Evolutionary conservation across 2,113 vertebrate species (phyloP).

Genomic region (Antigone vipio): DNA sequence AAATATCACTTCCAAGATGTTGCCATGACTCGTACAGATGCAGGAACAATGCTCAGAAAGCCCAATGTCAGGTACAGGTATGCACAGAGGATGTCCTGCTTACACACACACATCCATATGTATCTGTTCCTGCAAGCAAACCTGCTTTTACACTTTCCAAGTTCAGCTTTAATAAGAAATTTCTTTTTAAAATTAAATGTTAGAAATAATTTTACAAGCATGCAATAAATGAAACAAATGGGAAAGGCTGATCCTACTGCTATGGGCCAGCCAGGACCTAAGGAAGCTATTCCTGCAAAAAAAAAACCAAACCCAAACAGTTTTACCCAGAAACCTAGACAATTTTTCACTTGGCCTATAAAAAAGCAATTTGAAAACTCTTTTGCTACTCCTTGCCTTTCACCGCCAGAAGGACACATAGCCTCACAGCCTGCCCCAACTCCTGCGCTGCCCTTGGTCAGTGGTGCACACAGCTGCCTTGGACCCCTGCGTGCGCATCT

Average conservation of each 20-base stretch:
- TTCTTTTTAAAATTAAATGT: neutral
- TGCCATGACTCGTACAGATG: rapidly evolving
- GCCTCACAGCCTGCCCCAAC: neutral
- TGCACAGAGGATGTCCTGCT: neutral
- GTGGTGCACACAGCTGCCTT: neutral
- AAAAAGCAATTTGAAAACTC: neutral
- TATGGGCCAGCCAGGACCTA: neutral
- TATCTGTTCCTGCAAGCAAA: neutral
- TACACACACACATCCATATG: no score
- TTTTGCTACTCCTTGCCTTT: neutral
- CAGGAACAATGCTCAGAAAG: neutral
- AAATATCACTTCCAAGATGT: neutral
- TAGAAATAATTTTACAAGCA: neutral
- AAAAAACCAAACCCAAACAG: neutral
- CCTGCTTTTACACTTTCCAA: neutral
- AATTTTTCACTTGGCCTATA: neutral
- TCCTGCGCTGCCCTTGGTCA: neutral
- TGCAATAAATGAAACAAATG: neutral
- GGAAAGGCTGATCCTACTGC: neutral
- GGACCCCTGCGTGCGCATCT: neutral
- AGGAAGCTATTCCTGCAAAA: neutral
- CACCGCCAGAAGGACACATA: rapidly evolving
- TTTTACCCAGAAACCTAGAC: neutral
- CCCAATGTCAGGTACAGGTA: neutral
- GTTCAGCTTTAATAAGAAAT: neutral